phyloP scores from a whole-genome alignment of 2,888 invertebrate species.

The Pheosia gnoma region DNA sequence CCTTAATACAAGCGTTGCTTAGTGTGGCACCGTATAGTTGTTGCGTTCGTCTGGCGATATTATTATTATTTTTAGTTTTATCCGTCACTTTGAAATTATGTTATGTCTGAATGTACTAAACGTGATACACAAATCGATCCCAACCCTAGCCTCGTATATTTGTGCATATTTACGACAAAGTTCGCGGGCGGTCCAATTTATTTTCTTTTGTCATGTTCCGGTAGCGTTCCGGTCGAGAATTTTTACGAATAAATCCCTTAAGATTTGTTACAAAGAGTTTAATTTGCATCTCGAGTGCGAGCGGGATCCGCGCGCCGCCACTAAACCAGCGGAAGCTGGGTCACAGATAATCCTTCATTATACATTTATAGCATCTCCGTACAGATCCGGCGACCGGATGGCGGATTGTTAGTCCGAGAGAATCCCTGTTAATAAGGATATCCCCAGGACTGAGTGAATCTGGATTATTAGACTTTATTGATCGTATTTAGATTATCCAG shows the following conservation, averaged over 20 bases:
- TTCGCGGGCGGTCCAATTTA: constrained; percentile 59
- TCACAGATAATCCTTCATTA: constrained; percentile 21
- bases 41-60: too few relatives aligned
- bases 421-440: constrained; percentile 17
- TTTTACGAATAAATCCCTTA: constrained; percentile 78
- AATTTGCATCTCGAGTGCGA: constrained; percentile 72
- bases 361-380: constrained; percentile 16
- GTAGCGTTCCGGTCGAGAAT: constrained; percentile 60
- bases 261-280: constrained; percentile 80
- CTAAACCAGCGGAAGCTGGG: constrained; percentile 21
- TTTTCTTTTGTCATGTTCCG: constrained; percentile 61
- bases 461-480: constrained; percentile 4
- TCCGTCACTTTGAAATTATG: too few relatives aligned
- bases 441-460: constrained; percentile 9
- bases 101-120: neutral
- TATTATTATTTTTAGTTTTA: neutral
- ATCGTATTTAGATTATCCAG: constrained; percentile 1
- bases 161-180: constrained; percentile 47
- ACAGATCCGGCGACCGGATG: constrained; percentile 11
- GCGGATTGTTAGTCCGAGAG: constrained; percentile 7
- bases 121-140: neutral
- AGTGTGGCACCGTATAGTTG: too few relatives aligned
- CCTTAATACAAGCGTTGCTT: too few relatives aligned
- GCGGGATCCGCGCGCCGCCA: constrained; percentile 53
- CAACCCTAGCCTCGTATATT: constrained; percentile 14